Evolutionary conservation across 2,797 vertebrate genomes (phyloP).

Genomic region (Pelodytes ibericus): DNA sequence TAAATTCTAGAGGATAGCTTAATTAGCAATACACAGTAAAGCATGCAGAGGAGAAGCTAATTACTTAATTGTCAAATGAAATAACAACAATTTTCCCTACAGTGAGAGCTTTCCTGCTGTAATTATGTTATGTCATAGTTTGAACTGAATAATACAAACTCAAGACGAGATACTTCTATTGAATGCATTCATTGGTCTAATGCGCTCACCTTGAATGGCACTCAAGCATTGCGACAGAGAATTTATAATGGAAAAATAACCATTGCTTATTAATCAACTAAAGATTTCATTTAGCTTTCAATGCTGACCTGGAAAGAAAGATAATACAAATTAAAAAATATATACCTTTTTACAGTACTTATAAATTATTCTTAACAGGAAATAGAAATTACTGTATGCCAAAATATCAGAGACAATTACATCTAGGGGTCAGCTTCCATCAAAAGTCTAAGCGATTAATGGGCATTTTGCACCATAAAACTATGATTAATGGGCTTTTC

Average conservation of each 20-base stretch:
- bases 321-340: not conserved
- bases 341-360: too few species aligned
- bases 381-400: too few species aligned
- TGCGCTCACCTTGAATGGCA: slow-evolving; percentile 65
- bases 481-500: too few species aligned
- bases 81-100: slow-evolving; percentile 69
- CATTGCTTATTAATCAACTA: not conserved
- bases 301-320: not conserved
- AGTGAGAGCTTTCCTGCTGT: slow-evolving; percentile 67
- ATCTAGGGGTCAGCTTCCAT: too few species aligned
- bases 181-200: slow-evolving; percentile 65
- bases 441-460: too few species aligned
- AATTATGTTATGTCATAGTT: slow-evolving; percentile 73
- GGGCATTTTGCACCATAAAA: too few species aligned
- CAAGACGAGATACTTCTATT: slow-evolving; percentile 62
- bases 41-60: slow-evolving; percentile 68
- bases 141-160: slow-evolving; percentile 70
- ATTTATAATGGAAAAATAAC: slow-evolving; percentile 59
- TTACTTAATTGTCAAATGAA: slow-evolving; percentile 74
- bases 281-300: not conserved
- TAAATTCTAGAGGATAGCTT: slow-evolving; percentile 63
- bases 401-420: too few species aligned
- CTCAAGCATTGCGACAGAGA: slow-evolving; percentile 60
- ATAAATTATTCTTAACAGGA: too few species aligned
- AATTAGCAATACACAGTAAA: slow-evolving; percentile 68